Conservation (phyloP, 2,797 vertebrate genomes). For the Sebastes matsubarae region DNA sequence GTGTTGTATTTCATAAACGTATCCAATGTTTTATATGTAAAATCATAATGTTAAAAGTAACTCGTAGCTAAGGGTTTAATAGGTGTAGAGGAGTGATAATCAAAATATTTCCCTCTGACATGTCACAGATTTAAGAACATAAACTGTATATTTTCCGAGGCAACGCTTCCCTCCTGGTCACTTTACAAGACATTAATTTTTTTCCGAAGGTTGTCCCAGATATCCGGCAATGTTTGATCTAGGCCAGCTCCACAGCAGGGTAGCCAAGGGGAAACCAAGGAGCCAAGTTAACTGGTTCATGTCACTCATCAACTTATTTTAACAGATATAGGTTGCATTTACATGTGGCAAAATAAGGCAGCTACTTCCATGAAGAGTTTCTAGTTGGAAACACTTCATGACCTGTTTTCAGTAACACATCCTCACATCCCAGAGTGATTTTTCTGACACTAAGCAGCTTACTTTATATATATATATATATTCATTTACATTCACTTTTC, state of each 20-base stretch:
- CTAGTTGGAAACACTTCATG: slow-evolving; percentile 31
- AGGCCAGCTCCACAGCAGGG: slow-evolving; percentile 74
- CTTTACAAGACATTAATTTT: slow-evolving; percentile 26
- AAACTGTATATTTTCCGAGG: neutral
- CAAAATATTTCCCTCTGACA: neutral
- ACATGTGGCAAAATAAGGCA: slow-evolving; percentile 9
- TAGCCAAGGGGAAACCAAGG: slow-evolving; percentile 72
- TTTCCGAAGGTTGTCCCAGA: slow-evolving; percentile 69
- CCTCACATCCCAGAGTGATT: slow-evolving; percentile 32
- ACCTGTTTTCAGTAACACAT: slow-evolving; percentile 52
- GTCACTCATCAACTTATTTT: slow-evolving; percentile 70
- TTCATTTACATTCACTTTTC: slow-evolving; percentile 46
- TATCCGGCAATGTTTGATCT: slow-evolving; percentile 70
- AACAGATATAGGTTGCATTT: slow-evolving; percentile 55
- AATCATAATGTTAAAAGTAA: neutral
- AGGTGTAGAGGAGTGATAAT: neutral
- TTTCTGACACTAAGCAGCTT: slow-evolving; percentile 62
- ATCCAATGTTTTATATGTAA: neutral
- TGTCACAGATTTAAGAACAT: neutral
- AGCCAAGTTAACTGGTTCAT: slow-evolving; percentile 78
- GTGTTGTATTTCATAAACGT: neutral
- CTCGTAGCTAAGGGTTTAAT: neutral
- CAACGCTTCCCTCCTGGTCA: slow-evolving; percentile 40
- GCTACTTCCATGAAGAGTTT: slow-evolving; percentile 25
- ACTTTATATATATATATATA: neutral